phyloP scores from a whole-genome alignment of 2,113 vertebrate species.

The Bubo bubo region DNA sequence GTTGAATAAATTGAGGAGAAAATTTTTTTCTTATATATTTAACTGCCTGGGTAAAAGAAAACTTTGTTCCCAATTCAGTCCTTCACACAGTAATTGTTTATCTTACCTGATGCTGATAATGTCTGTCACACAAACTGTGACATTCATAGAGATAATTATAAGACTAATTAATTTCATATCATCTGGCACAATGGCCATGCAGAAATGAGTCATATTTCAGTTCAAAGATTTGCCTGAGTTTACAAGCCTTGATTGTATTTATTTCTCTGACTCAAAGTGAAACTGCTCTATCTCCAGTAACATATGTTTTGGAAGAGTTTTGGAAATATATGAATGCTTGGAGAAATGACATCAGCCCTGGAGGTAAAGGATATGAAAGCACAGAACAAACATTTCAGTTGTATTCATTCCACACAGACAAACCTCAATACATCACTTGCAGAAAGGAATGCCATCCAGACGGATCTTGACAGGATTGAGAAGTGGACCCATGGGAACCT shows the following conservation, averaged over 20 bases:
- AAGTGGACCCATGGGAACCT: not conserved
- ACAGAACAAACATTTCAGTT: not conserved
- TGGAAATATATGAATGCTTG: not conserved
- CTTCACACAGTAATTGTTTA: not conserved
- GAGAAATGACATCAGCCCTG: not conserved
- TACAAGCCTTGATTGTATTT: not conserved
- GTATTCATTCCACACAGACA: not conserved
- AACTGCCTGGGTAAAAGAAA: not conserved
- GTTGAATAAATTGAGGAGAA: not conserved
- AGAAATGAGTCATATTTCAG: not conserved
- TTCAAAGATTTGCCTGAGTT: not conserved
- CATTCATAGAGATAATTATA: not conserved
- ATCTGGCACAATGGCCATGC: not conserved
- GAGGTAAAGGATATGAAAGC: not conserved
- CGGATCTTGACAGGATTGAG: not conserved
- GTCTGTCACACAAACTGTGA: not conserved
- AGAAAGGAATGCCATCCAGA: not conserved
- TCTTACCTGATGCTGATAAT: not conserved
- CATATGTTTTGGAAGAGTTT: not conserved
- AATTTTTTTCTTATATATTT: not conserved
- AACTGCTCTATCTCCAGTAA: not conserved
- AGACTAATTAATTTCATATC: not conserved
- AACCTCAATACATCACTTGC: not conserved
- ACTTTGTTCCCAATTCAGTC: not conserved
- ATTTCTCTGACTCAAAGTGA: not conserved